A percentile compares a stretch with the other conserved stretches of the same genome.
phyloP scores from a whole-genome alignment of 1,140 invertebrate species.

The Popillia japonica region DNA sequence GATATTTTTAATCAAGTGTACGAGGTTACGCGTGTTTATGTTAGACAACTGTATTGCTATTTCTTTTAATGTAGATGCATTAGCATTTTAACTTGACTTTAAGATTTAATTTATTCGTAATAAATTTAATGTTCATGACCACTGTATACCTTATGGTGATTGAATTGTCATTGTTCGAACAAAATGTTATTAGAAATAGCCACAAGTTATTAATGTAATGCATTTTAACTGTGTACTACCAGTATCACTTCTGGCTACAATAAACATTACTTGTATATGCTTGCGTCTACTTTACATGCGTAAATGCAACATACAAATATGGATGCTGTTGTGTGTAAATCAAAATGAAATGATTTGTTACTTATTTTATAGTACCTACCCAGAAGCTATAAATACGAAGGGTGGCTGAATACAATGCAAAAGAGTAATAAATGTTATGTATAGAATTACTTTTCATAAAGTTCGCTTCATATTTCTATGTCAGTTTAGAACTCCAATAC shows the following conservation, averaged over 20 bases:
- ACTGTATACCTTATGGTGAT: background rate
- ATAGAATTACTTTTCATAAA: too few species aligned
- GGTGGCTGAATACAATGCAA: background rate
- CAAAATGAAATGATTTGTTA: background rate
- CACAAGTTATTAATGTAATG: conserved; percentile 7
- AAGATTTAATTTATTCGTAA: conserved; percentile 17
- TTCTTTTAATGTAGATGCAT: background rate
- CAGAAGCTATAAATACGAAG: background rate
- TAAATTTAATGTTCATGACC: conserved; percentile 2
- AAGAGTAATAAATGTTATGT: background rate
- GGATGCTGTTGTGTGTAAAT: background rate
- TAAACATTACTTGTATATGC: background rate
- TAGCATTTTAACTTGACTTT: conserved; percentile 10
- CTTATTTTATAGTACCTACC: conserved; percentile 15
- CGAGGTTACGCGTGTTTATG: background rate
- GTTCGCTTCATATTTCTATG: too few species aligned
- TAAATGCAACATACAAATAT: background rate
- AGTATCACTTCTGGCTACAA: background rate
- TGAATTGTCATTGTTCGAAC: background rate
- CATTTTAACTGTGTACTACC: background rate
- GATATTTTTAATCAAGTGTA: too few species aligned
- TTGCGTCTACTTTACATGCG: background rate
- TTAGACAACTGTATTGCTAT: background rate
- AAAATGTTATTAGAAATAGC: conserved; percentile 8
- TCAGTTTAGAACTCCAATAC: too few species aligned